Conservation (phyloP, 1,140 invertebrate species). For the Riptortus pedestris region DNA sequence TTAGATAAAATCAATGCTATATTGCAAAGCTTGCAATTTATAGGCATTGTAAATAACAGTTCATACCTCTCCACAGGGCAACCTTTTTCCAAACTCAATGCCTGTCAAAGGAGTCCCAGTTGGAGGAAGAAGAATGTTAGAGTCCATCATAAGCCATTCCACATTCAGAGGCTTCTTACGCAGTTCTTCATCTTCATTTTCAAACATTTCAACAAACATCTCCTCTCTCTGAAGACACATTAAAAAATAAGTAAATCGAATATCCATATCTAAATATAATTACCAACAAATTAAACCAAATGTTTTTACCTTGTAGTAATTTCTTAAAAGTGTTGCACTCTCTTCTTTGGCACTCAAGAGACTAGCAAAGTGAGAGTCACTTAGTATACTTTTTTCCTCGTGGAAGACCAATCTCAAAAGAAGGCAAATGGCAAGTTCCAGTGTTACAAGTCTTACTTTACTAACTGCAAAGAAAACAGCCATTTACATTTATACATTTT, state of each 20-base stretch:
- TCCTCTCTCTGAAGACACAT: conserved; percentile 67
- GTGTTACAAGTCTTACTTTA: conserved; percentile 80
- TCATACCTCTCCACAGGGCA: conserved; percentile 88
- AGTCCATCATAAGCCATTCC: conserved; percentile 89
- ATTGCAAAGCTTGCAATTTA: no score
- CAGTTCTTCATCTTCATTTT: conserved; percentile 93
- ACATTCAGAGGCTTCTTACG: conserved; percentile 77
- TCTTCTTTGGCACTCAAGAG: conserved; percentile 74
- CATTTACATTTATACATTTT: not conserved
- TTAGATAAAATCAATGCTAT: no score
- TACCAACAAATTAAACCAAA: not conserved
- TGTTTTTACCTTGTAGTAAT: conserved; percentile 73
- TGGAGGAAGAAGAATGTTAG: conserved; percentile 88
- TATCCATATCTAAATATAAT: not conserved
- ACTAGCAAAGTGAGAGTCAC: conserved; percentile 53
- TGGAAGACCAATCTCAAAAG: conserved; percentile 50
- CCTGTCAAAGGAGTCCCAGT: conserved; percentile 94
- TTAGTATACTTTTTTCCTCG: conserved; percentile 43
- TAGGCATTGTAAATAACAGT: no score
- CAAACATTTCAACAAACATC: conserved; percentile 97
- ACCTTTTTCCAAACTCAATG: conserved; percentile 84
- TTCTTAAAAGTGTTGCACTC: conserved; percentile 72
- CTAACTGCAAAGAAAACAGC: conserved; percentile 42
- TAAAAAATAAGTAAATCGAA: not conserved
- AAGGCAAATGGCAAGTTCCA: conserved; percentile 76